Evolutionary conservation across 2,888 invertebrate genomes (phyloP), one percentile per base, ranked within the genome.

Genomic region (Amiota mariae): DNA sequence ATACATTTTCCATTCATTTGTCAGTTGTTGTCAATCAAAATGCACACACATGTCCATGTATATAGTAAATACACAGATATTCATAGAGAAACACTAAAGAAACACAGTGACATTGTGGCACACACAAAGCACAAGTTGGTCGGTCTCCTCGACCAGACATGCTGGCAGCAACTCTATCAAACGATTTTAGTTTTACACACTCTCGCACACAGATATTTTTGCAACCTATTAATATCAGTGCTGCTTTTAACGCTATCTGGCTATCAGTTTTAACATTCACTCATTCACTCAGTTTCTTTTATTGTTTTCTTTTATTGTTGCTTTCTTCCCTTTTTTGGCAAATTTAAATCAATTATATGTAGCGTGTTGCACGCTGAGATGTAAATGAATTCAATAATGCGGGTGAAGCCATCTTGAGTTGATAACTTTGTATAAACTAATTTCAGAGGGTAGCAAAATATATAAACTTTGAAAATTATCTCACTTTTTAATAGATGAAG

Each of bases 21-120:
- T 86, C 84, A 79, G 78, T 11, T 61, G 71, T 74, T 83, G 85
- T 86, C 83, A 86, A 86, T 83, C 83, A 79, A 78, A 80, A 59
- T 74, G 71, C 56, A 54, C 9, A 63, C 59, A 59, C 59, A 59
- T 24, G 24, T 3, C 3, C 24, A 24, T 24, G 24, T 24, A 24
- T 24, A 3, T 24, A 24, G 24, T 24, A 24, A 24, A 24, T 24
- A 64, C 73, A 67, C 54, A 64, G 70, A 20, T 49, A 51, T 56
- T 10, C 10, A 68, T 13, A 54, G 70, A 70, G 68, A 15, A 70
- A 75, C 73, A 15, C 47, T 2, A 36, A 49, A n/a, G 51, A 46
- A 49, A n/a, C 61, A 46, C 57, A 61, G 70, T 24, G 24, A 46
- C 18, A 36, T 36, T 36, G 36, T 36, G 36, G 36, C 36, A 36